phyloP scores from a whole-genome alignment of 2,113 vertebrate species.

The Mormoops blainvillei region DNA sequence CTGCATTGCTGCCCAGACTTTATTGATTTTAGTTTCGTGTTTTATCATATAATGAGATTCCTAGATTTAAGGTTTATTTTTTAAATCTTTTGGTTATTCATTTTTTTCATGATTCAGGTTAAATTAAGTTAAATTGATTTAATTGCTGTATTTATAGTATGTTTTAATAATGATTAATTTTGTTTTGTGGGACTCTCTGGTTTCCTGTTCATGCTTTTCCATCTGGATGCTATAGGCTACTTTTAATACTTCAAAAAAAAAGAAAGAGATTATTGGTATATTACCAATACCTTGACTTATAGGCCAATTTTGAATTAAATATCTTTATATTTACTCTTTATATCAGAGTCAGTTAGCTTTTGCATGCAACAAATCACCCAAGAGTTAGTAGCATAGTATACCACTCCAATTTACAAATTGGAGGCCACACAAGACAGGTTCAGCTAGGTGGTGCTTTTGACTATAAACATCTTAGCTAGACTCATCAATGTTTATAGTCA shows the following conservation, averaged over 20 bases:
- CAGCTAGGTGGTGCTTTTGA: background rate
- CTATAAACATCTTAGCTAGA: background rate
- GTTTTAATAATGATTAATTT: too few relatives aligned
- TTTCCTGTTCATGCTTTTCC: background rate
- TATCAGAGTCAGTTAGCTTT: background rate
- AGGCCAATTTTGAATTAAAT: background rate
- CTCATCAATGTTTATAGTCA: background rate
- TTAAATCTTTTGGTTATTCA: background rate
- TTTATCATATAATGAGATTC: too few relatives aligned
- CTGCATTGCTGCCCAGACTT: accelerated
- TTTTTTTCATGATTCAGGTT: background rate
- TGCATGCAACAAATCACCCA: background rate
- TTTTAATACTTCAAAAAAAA: background rate
- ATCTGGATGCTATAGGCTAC: background rate
- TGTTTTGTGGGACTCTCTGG: too few relatives aligned
- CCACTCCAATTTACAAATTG: background rate
- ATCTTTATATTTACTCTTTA: background rate
- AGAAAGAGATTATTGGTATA: background rate
- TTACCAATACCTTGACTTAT: background rate
- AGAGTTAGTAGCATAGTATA: background rate
- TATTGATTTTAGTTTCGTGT: too few relatives aligned
- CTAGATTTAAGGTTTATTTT: too few relatives aligned
- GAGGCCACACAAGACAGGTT: background rate
- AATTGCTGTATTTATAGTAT: background rate
- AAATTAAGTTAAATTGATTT: background rate